Base-by-base conservation (phyloP, 64 coral and sea anemone genomes). In the Pocillopora verrucosa region DNA sequence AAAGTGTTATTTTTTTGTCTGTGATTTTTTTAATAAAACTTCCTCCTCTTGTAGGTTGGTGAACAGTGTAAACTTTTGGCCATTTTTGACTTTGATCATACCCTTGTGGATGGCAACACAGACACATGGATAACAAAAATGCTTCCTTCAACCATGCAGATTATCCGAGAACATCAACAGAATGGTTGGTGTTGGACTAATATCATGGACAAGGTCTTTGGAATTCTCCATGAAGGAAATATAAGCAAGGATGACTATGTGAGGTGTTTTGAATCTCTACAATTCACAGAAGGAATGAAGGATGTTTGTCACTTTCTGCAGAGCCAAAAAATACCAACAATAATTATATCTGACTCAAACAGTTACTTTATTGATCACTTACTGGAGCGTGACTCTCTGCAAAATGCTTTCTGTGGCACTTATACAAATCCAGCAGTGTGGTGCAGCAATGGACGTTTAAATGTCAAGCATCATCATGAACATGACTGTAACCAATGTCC, bases 321-420 rank as follows among this genome's bases (percentile, higher is more conserved):
- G 22, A 80, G 65, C 45, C 77, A 79, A 58, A 77, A 80, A 37
- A 86, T 99, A 36, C 65, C 88, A 45, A 88, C 73, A 16, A 91
- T 99, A 56, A 88, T 99, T 10, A 95, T 99, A 73, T 99, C 97
- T 24, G 97, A 99, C 61, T 99, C 97, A 10, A 99, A 99, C 65
- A 93, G 87, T 13, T 99, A 89, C 75, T 99, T 99, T 70, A 99
- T 99, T 67, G 79, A 99, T 74, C 88, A 95, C 34, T 86, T 99
- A 56, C 58, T 99, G 38, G 37, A 93, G 34, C 89, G 91, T 80
- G 97, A 92, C 45, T 73, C 63, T 4, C 19, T 99, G 14, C 34
- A n/a, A 64, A 69, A 83, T 22, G 84, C 80, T 38, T 95, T 99
- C 75, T 88, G 72, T 74, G 19, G 77, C 51, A 76, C 93, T 13